These are phyloP conservation scores for Solenopsis fugax DNA, from an alignment of 1,140 invertebrate genomes.

Conservation along the genomic window DNA sequence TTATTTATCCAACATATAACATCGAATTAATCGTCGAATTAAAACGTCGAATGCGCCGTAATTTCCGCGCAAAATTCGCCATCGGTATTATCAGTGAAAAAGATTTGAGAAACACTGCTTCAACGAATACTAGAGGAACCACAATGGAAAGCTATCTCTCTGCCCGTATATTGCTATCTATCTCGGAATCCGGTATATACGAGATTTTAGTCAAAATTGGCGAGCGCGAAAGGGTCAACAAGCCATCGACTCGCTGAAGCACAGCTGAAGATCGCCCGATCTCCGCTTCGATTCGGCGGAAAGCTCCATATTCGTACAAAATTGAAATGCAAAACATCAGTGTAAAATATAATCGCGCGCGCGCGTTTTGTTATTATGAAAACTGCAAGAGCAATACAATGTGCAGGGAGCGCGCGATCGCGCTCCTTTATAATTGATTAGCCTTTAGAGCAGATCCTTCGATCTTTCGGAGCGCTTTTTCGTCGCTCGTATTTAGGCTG, in stretches of 20 bases:
- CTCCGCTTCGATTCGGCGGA: not conserved
- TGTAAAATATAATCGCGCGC: constrained; percentile 26
- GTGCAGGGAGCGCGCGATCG: not conserved
- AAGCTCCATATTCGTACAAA: not conserved
- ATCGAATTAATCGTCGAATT: not conserved
- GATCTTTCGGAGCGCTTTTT: not conserved
- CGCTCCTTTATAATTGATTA: not conserved
- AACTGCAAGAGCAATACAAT: not conserved
- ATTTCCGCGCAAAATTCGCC: not conserved
- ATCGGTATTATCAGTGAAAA: not conserved
- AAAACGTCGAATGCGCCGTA: not conserved
- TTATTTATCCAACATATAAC: not conserved
- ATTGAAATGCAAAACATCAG: constrained; percentile 38
- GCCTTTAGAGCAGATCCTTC: not conserved
- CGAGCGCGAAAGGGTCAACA: constrained; percentile 31
- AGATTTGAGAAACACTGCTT: not conserved
- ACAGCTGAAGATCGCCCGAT: constrained; percentile 9
- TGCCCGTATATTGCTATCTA: constrained; percentile 37
- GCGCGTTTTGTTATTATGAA: not conserved
- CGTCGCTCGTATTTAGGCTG: not conserved
- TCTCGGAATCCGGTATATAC: not conserved
- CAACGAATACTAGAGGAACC: not conserved
- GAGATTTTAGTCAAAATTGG: constrained; percentile 39
- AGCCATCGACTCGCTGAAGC: not conserved
- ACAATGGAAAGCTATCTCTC: constrained; percentile 2